These are phyloP conservation scores for Coenobita brevimanus DNA, from an alignment of 1,140 invertebrate species.

Conservation along the genomic window DNA sequence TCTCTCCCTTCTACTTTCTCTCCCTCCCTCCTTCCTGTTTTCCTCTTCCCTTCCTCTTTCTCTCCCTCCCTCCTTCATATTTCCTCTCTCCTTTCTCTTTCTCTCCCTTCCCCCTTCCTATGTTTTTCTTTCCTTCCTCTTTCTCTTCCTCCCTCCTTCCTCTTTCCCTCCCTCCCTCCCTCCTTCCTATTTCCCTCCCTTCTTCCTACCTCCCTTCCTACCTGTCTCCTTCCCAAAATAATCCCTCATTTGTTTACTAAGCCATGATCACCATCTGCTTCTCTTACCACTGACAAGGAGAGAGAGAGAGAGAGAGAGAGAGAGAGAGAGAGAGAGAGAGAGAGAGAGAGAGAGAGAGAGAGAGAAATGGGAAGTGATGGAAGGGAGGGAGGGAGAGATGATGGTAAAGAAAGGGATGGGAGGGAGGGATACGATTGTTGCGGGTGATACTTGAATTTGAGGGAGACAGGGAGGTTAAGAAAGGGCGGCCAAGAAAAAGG, in stretches of 20 bases:
- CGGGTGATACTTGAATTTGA: too few relatives aligned
- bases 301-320: constrained; percentile 1
- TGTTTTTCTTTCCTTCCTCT: too few relatives aligned
- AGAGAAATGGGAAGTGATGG: not conserved
- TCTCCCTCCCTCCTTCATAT: not conserved
- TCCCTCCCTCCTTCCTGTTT: not conserved
- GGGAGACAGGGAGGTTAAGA: too few relatives aligned
- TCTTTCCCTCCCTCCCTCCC: not conserved
- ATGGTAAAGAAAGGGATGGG: too few relatives aligned
- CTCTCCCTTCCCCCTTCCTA: too few relatives aligned
- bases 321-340: constrained; percentile 1
- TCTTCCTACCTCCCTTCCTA: not conserved
- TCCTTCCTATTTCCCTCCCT: not conserved
- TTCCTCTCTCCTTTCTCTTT: not conserved
- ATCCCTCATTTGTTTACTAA: too few relatives aligned
- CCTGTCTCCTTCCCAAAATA: not conserved
- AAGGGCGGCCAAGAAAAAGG: too few relatives aligned
- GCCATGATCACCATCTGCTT: too few relatives aligned
- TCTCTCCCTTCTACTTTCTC: not conserved
- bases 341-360: not conserved
- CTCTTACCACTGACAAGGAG: not conserved
- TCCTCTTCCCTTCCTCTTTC: not conserved
- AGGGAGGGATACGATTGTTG: too few relatives aligned
- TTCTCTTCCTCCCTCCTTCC: too few relatives aligned
- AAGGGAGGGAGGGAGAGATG: constrained; percentile 1